Conservation (phyloP, 2,797 vertebrate genomes). For the Poecilia velifera region DNA sequence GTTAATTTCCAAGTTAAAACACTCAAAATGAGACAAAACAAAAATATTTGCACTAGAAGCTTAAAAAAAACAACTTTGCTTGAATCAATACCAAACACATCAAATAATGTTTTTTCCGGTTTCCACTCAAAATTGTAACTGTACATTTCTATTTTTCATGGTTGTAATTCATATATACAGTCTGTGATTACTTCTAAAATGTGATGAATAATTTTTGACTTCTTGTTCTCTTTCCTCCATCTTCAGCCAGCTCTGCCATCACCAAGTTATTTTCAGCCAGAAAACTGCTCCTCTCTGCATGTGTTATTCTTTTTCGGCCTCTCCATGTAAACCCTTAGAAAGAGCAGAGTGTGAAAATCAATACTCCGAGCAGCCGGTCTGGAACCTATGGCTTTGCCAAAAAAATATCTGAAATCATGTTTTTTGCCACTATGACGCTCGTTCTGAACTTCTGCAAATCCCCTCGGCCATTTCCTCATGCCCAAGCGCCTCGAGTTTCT, state of each 20-base stretch:
- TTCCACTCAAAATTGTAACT: background rate
- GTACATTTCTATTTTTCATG: background rate
- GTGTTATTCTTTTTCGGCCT: background rate
- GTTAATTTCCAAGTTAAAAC: too few relatives aligned
- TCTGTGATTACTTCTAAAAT: background rate
- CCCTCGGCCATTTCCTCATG: background rate
- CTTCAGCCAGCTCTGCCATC: background rate
- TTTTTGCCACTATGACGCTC: background rate
- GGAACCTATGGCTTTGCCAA: conserved; percentile 1
- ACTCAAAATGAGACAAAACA: too few relatives aligned
- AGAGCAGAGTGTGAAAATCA: conserved; percentile 15
- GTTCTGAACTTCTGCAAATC: background rate
- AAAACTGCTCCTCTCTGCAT: background rate
- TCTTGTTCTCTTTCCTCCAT: background rate
- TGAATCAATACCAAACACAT: background rate
- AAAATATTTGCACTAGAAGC: too few relatives aligned
- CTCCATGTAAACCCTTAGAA: conserved; percentile 5
- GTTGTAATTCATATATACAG: background rate
- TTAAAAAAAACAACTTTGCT: background rate
- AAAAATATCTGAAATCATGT: background rate
- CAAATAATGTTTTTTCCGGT: background rate
- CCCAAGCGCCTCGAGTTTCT: background rate
- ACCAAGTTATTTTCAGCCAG: conserved; percentile 4
- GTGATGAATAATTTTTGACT: background rate
- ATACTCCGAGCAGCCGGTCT: conserved; percentile 1